Evolutionary conservation across 2,113 vertebrate species (phyloP).

Genomic region (Pristiophorus japonicus): DNA sequence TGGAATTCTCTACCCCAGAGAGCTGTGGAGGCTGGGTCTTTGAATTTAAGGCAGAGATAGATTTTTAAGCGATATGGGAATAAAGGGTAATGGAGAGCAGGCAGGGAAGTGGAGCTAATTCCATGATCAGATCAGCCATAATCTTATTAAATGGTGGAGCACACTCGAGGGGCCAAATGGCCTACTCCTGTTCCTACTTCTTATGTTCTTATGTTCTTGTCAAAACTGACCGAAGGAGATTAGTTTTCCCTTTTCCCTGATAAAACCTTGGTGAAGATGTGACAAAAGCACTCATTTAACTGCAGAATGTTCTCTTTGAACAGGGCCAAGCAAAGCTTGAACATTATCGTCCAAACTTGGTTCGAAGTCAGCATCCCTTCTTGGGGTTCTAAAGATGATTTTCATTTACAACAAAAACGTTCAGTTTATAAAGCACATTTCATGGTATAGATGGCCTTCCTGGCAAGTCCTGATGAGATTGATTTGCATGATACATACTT

Average conservation of each 20-base stretch:
- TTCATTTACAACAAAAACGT: background rate
- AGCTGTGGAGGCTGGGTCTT: no score
- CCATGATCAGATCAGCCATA: no score
- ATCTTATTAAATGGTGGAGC: no score
- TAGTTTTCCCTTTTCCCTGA: background rate
- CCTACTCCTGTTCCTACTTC: no score
- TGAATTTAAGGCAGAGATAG: no score
- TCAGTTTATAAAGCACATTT: background rate
- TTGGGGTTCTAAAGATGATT: background rate
- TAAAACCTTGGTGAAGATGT: background rate
- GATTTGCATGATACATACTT: background rate
- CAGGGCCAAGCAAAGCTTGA: background rate
- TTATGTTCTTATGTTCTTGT: no score
- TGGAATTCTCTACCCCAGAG: no score
- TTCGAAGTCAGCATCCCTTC: background rate
- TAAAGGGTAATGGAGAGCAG: no score
- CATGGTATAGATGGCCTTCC: background rate
- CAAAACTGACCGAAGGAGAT: background rate
- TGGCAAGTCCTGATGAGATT: background rate
- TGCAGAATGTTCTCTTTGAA: background rate
- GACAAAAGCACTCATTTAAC: background rate
- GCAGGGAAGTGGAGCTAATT: no score
- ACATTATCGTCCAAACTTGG: no score
- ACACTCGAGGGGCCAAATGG: no score
- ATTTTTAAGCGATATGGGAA: no score